phyloP scores from a whole-genome alignment of 1,140 invertebrate genomes.

The Leucophenga varia region DNA sequence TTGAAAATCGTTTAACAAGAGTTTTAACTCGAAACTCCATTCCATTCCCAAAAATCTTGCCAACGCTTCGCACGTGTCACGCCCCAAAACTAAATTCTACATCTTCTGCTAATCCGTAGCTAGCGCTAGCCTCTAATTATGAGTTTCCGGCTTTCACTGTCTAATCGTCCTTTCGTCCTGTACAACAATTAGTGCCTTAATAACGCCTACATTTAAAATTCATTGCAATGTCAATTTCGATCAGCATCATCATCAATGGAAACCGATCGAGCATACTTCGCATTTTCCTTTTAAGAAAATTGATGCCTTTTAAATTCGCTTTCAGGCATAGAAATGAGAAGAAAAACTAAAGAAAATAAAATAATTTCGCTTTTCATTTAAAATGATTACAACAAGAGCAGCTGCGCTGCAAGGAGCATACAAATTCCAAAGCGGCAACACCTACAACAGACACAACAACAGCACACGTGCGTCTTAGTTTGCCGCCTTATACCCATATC shows the following conservation, averaged over 20 bases:
- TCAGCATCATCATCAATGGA: neutral
- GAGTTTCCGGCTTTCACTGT: slow-evolving; percentile 37
- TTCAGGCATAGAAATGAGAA: slow-evolving; percentile 52
- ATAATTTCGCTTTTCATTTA: no score
- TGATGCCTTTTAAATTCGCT: slow-evolving; percentile 31
- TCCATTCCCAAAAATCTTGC: slow-evolving; percentile 1
- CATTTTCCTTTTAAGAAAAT: slow-evolving; percentile 22
- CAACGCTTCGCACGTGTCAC: slow-evolving; percentile 26
- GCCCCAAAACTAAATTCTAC: slow-evolving; percentile 20
- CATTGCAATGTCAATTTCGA: no score
- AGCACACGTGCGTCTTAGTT: slow-evolving; percentile 23
- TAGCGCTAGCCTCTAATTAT: slow-evolving; percentile 43
- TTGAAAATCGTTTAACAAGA: no score
- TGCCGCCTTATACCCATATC: slow-evolving; percentile 37
- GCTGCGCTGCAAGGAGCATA: slow-evolving; percentile 42
- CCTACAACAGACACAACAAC: slow-evolving; percentile 32
- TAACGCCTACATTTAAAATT: slow-evolving; percentile 34
- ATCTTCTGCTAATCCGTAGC: slow-evolving; percentile 12
- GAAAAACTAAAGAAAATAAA: slow-evolving; percentile 42
- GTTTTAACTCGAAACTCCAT: no score
- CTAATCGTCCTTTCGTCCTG: slow-evolving; percentile 24
- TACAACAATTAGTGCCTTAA: slow-evolving; percentile 45
- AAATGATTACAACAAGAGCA: slow-evolving; percentile 12
- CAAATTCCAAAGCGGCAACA: no score
- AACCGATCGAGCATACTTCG: no score